A percentile compares a stretch with the other conserved stretches of the same genome.
Evolutionary conservation across 35 echinoderm and acorn worm genomes (phyloP).

Genomic region (Nesometra sesokonis): DNA sequence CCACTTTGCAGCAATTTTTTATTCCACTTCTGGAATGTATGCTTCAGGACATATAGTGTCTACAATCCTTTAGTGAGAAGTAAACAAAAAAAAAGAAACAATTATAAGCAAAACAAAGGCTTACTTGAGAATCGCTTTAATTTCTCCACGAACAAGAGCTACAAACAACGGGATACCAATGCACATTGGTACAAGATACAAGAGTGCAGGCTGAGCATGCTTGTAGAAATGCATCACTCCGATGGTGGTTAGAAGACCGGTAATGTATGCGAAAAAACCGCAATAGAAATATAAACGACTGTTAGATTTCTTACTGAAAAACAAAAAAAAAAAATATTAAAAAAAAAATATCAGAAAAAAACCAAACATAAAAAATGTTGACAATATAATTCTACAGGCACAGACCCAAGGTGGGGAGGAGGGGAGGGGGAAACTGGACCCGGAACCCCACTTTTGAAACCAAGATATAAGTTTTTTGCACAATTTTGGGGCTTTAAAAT

Average conservation of each 20-base stretch:
- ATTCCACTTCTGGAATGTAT: too few relatives aligned
- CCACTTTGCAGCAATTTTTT: too few relatives aligned
- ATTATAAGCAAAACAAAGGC: not conserved
- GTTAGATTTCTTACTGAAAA: constrained; percentile 33
- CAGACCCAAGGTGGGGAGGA: too few relatives aligned
- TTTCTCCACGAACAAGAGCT: constrained; percentile 76
- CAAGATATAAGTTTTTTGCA: too few relatives aligned
- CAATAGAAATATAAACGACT: constrained; percentile 60
- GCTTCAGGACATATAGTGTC: too few relatives aligned
- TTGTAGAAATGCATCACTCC: constrained; percentile 98
- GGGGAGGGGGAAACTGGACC: too few relatives aligned
- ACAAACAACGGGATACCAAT: constrained; percentile 79
- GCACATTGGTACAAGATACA: constrained; percentile 91
- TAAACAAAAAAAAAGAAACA: too few relatives aligned
- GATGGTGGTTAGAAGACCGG: constrained; percentile 76
- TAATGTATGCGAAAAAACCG: constrained; percentile 67
- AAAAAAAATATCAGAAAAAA: not conserved
- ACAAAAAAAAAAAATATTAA: not conserved
- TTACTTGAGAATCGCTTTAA: constrained; percentile 78
- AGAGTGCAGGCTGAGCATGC: constrained; percentile 85
- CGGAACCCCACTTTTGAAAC: too few relatives aligned
- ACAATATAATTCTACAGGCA: too few relatives aligned
- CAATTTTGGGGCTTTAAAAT: too few relatives aligned
- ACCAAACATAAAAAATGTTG: too few relatives aligned
- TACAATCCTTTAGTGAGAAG: too few relatives aligned